Conservation (phyloP, 2,797 vertebrate genomes). For the Kryptopterus vitreolus region DNA sequence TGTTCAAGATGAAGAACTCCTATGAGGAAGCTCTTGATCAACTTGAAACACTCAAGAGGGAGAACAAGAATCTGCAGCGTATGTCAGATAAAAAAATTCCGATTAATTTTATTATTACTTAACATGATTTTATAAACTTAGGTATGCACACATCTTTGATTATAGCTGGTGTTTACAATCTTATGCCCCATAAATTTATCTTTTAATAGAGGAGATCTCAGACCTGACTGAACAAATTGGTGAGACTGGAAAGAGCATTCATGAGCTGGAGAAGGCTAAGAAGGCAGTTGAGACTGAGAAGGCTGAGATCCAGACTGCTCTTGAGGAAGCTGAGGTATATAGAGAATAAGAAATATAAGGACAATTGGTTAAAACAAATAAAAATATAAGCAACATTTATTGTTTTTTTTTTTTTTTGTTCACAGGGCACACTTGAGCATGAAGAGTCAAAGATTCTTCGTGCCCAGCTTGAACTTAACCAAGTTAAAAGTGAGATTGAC, state of each 20-base stretch:
- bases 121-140: not conserved
- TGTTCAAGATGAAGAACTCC: constrained; percentile 88
- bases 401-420: not conserved
- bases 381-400: too few species aligned
- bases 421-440: constrained; percentile 72
- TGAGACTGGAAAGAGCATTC: constrained; percentile 80
- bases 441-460: constrained; percentile 81
- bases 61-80: constrained; percentile 85
- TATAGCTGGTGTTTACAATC: not conserved
- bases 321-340: constrained; percentile 85
- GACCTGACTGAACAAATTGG: constrained; percentile 86
- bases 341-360: not conserved
- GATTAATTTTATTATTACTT: not conserved
- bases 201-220: constrained; percentile 79
- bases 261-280: constrained; percentile 84
- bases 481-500: constrained; percentile 84
- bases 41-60: constrained; percentile 83
- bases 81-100: constrained; percentile 37
- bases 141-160: not conserved
- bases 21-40: constrained; percentile 85
- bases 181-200: not conserved
- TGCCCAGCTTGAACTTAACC: constrained; percentile 84
- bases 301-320: constrained; percentile 77
- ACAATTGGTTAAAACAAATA: not conserved
- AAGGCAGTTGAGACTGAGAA: constrained; percentile 84